Base-by-base conservation (phyloP, 2,888 invertebrate species). In the Griposia aprilina region DNA sequence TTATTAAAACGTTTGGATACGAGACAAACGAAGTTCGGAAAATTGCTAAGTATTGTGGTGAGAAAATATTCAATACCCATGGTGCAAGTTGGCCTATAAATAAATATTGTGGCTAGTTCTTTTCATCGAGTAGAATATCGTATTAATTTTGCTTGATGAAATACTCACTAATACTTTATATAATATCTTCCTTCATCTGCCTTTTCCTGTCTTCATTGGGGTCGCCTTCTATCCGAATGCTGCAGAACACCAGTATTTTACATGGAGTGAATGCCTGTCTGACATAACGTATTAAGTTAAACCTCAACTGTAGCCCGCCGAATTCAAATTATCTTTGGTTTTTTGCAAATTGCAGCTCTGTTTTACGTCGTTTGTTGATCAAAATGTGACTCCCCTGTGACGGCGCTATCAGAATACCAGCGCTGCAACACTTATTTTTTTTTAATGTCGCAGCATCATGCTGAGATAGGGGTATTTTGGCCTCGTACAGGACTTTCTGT, bases 1-100 rank as follows among this genome's bases (percentile, higher is more conserved):
- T 81, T 73, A 82, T 78, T 83, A 77, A 83, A 87, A 75, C 60
- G 66, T 73, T 75, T 74, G 63, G 60, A 63, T 59, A 55, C 74
- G 45, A 73, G 65, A 63, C 57, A 41, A 73, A 67, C 13, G 11
- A 77, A 55, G 50, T 65, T 76, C 23, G 45, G 48, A 41, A 62
- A 62, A 69, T 45, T 52, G 48, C n/a, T 71, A 15, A 17, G 10
- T 36, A n/a, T 50, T 83, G 52, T 50, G 30, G 15, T 15, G 20
- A 67, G 48, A 41, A 30, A 62, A 48, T 36, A 74, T 74, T 74
- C 13, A n/a, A 30, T 55, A 55, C 23, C 17, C 23, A 10, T 20
- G 15, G 6, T 62, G 23, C 20, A 20, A 26, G 15, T 45, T 45
- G 10, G 30, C 10, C 15, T 23, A 23, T 23, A 30, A 30, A 45